Conservation (phyloP, 2,888 invertebrate genomes). For the Volucella bombylans region DNA sequence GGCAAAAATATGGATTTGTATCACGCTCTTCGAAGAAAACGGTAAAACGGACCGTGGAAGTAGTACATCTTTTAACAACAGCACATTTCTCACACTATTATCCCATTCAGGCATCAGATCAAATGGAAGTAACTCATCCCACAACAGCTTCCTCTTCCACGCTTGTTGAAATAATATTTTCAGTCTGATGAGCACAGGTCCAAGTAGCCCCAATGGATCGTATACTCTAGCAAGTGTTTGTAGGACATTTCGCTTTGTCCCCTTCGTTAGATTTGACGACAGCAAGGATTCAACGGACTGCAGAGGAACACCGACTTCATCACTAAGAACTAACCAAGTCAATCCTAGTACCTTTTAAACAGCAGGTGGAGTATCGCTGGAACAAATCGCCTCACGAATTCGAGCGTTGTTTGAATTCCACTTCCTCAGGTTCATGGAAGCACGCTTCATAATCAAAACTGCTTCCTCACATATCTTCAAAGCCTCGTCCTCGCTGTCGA, state of each 20-base stretch:
- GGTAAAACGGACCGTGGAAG: too few relatives aligned
- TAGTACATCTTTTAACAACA: too few relatives aligned
- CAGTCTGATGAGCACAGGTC: neutral
- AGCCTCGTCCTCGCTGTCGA: too few relatives aligned
- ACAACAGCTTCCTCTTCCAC: too few relatives aligned
- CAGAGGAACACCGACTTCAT: slow-evolving; percentile 14
- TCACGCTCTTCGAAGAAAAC: too few relatives aligned
- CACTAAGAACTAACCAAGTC: neutral
- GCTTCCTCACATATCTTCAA: neutral
- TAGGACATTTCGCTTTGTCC: slow-evolving; percentile 5
- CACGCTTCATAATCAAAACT: too few relatives aligned
- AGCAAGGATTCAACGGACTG: neutral
- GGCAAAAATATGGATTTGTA: too few relatives aligned
- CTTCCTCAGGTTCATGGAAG: slow-evolving; percentile 5
- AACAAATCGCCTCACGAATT: neutral
- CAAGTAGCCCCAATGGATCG: slow-evolving; percentile 11
- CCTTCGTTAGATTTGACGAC: neutral
- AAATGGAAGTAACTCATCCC: too few relatives aligned
- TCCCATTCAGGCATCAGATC: too few relatives aligned
- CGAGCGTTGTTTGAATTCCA: slow-evolving; percentile 4
- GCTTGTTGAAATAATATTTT: too few relatives aligned
- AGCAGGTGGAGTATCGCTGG: neutral
- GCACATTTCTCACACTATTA: too few relatives aligned
- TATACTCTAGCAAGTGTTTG: slow-evolving; percentile 11
- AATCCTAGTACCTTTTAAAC: neutral